These are phyloP conservation scores for Lymantria dispar DNA, from an alignment of 2,888 invertebrate genomes.

Conservation along the genomic window DNA sequence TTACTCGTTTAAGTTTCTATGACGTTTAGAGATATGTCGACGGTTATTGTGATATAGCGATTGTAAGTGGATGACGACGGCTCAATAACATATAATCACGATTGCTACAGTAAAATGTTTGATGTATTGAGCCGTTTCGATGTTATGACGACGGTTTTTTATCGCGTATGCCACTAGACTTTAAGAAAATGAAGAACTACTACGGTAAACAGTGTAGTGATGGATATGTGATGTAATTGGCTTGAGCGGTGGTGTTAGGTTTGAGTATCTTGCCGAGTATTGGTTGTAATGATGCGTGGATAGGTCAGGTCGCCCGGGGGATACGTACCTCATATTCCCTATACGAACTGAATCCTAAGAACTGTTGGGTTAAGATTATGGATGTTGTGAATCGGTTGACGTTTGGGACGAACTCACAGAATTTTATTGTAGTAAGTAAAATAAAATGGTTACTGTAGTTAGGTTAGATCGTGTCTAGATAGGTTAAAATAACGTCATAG, in stretches of 20 bases:
- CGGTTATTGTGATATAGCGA: slow-evolving; percentile 41
- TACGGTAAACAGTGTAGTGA: slow-evolving; percentile 5
- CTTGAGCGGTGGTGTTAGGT: slow-evolving; percentile 1
- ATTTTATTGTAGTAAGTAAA: slow-evolving; percentile 48
- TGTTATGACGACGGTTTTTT: slow-evolving; percentile 23
- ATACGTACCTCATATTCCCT: too few species aligned
- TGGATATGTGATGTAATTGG: slow-evolving; percentile 1
- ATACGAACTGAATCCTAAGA: too few species aligned
- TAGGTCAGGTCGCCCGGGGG: not conserved
- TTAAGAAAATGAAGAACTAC: slow-evolving; percentile 2
- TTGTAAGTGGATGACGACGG: not conserved
- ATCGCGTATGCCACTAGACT: slow-evolving; percentile 24
- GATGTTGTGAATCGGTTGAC: slow-evolving; percentile 22
- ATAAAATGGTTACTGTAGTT: slow-evolving; percentile 54
- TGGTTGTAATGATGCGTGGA: not conserved
- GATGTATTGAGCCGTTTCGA: slow-evolving; percentile 12
- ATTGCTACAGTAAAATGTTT: not conserved
- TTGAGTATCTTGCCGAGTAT: not conserved
- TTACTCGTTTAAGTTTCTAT: slow-evolving; percentile 51
- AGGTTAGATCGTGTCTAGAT: slow-evolving; percentile 62
- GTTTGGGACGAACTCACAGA: slow-evolving; percentile 44
- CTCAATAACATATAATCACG: too few species aligned
- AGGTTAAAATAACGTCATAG: slow-evolving; percentile 74
- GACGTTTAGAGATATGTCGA: slow-evolving; percentile 48
- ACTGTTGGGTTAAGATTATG: not conserved